phyloP scores from a whole-genome alignment of 2,113 vertebrate genomes.

The Oncorhynchus clarkii region DNA sequence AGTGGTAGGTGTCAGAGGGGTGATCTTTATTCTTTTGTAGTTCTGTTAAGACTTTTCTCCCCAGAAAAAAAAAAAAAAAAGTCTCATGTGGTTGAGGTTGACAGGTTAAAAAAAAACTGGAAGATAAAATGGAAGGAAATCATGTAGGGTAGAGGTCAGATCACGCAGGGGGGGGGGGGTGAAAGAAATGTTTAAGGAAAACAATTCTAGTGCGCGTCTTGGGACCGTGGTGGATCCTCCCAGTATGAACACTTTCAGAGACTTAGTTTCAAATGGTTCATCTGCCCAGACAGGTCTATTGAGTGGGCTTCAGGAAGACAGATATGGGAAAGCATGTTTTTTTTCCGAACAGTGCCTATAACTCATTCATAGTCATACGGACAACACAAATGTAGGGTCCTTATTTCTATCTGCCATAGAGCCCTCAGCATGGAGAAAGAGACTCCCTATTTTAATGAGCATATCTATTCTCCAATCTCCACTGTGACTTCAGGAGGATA shows the following conservation, averaged over 20 bases:
- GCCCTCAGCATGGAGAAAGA: not conserved
- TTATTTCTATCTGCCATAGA: not conserved
- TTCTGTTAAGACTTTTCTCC: constrained; percentile 43
- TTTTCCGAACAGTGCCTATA: not conserved
- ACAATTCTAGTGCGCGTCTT: constrained; percentile 11
- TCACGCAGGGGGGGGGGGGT: constrained; percentile 21
- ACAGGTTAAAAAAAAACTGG: constrained; percentile 27
- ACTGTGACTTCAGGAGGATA: no score
- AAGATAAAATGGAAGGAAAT: constrained; percentile 26
- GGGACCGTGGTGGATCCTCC: constrained; percentile 3
- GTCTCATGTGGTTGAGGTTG: constrained; percentile 38
- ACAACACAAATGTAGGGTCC: not conserved
- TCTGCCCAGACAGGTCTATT: constrained; percentile 20
- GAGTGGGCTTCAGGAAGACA: constrained; percentile 18
- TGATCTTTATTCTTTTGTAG: constrained; percentile 26
- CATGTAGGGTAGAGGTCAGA: constrained; percentile 23
- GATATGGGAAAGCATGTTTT: constrained; percentile 5
- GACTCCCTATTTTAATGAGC: no score
- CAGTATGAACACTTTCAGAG: no score
- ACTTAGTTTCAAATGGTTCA: constrained; percentile 19
- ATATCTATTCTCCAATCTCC: no score
- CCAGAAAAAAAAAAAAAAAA: constrained; percentile 17
- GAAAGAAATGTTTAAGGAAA: constrained; percentile 26
- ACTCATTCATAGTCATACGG: not conserved
- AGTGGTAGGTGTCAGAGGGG: constrained; percentile 45